Conservation (phyloP, 1,140 invertebrate species). For the Cherax destructor region DNA sequence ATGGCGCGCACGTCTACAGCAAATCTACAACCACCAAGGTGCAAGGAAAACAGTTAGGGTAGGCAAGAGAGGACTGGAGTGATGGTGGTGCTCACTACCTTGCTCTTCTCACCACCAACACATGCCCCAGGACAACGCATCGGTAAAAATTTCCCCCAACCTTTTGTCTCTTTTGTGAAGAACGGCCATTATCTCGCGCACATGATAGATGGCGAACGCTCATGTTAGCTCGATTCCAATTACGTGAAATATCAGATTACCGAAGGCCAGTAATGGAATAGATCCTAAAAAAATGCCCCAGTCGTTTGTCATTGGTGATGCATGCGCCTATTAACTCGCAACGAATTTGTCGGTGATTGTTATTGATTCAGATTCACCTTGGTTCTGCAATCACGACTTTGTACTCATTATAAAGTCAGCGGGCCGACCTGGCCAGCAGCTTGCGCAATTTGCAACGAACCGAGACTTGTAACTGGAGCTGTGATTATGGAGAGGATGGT, state of each 20-base stretch:
- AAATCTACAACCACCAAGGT: no score
- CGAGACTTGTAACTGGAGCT: not conserved
- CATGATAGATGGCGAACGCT: constrained; percentile 62
- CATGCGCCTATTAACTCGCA: constrained; percentile 55
- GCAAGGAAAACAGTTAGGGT: no score
- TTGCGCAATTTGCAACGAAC: not conserved
- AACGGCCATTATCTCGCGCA: constrained; percentile 50
- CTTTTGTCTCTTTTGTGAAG: constrained; percentile 67
- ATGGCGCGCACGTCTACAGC: no score
- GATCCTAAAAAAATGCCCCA: constrained; percentile 51
- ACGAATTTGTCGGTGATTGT: constrained; percentile 46
- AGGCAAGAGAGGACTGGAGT: no score
- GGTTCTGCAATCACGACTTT: constrained; percentile 43
- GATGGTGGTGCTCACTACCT: no score
- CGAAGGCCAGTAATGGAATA: constrained; percentile 60
- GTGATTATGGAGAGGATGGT: not conserved
- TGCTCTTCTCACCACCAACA: not conserved
- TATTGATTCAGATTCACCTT: constrained; percentile 60
- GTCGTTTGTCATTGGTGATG: constrained; percentile 62
- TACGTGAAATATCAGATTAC: constrained; percentile 67
- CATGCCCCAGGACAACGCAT: not conserved
- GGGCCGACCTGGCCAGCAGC: not conserved
- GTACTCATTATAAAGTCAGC: constrained; percentile 34
- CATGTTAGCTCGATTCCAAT: constrained; percentile 60
- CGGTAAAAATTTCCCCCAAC: constrained; percentile 39